These are phyloP conservation scores for Butorides virescens DNA, from an alignment of 2,113 vertebrate species.

Conservation along the genomic window DNA sequence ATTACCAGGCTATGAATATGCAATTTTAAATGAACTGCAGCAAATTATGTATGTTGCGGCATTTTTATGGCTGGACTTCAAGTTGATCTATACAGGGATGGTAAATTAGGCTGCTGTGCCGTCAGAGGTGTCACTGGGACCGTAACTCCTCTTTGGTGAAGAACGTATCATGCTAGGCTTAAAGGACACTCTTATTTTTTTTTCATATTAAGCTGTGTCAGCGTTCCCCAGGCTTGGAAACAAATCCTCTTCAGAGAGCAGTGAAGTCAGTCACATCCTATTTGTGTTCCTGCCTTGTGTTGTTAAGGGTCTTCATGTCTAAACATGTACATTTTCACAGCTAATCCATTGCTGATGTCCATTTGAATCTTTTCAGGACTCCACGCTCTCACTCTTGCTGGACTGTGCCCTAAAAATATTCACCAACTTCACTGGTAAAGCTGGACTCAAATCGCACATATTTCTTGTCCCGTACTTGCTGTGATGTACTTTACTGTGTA, in stretches of 20 bases:
- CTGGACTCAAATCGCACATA: not conserved
- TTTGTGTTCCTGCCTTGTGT: not conserved
- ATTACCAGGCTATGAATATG: constrained; percentile 53
- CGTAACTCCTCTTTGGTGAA: not conserved
- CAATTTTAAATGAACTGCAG: constrained; percentile 32
- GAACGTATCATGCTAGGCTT: not conserved
- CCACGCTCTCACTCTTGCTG: not conserved
- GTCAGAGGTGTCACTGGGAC: not conserved
- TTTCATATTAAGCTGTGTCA: not conserved
- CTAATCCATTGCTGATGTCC: constrained; percentile 1
- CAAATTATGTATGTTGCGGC: constrained; percentile 12
- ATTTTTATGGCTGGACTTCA: constrained; percentile 46
- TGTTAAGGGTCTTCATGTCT: not conserved
- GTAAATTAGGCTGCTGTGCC: constrained; percentile 47
- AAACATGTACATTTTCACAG: not conserved
- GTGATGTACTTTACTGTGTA: not conserved
- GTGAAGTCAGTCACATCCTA: not conserved
- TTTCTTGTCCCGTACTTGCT: not conserved
- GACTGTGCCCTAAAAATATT: not conserved
- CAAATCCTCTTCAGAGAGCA: not conserved
- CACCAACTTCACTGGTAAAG: not conserved
- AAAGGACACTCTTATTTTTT: not conserved
- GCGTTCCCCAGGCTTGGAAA: not conserved
- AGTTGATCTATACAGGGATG: constrained; percentile 7
- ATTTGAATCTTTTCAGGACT: not conserved